Percentiles rank a stretch among this genome's conserved stretches.
phyloP scores from a whole-genome alignment of 2,888 invertebrate genomes.

The Philopedon plagiatum region DNA sequence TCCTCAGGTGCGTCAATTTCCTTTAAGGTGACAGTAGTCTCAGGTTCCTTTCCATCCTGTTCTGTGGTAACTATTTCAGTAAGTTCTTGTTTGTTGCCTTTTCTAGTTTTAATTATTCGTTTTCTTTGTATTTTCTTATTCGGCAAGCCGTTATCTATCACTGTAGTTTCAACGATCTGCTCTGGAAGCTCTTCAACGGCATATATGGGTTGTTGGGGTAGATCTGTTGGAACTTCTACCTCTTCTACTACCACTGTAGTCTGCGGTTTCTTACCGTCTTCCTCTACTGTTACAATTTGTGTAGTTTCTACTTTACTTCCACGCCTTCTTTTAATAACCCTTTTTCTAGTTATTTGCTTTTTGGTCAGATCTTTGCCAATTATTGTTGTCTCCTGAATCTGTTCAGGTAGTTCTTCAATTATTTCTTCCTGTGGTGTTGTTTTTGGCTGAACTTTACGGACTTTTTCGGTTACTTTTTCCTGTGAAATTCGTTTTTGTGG shows the following conservation, averaged over 20 bases:
- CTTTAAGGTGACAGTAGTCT: constrained; percentile 45
- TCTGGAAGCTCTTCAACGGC: constrained; percentile 59
- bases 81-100: constrained; percentile 63
- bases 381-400: constrained; percentile 63
- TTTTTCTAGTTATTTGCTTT: constrained; percentile 57
- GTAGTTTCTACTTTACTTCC: constrained; percentile 59
- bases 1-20: constrained; percentile 60
- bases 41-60: constrained; percentile 52
- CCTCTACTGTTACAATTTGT: constrained; percentile 62
- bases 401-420: constrained; percentile 64
- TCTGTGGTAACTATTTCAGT: constrained; percentile 67
- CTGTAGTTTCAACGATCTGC: constrained; percentile 61
- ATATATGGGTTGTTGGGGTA: constrained; percentile 58
- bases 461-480: constrained; percentile 18
- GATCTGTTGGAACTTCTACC: background rate
- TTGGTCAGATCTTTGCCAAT: constrained; percentile 59
- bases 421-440: constrained; percentile 64
- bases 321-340: constrained; percentile 56
- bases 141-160: constrained; percentile 62
- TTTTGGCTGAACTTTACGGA: constrained; percentile 59
- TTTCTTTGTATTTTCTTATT: constrained; percentile 51
- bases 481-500: constrained; percentile 51
- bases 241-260: constrained; percentile 54
- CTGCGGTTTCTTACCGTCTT: constrained; percentile 68
- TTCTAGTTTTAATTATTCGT: constrained; percentile 60